Conservation (phyloP, 2,888 invertebrate genomes). For the Halictus ligatus region DNA sequence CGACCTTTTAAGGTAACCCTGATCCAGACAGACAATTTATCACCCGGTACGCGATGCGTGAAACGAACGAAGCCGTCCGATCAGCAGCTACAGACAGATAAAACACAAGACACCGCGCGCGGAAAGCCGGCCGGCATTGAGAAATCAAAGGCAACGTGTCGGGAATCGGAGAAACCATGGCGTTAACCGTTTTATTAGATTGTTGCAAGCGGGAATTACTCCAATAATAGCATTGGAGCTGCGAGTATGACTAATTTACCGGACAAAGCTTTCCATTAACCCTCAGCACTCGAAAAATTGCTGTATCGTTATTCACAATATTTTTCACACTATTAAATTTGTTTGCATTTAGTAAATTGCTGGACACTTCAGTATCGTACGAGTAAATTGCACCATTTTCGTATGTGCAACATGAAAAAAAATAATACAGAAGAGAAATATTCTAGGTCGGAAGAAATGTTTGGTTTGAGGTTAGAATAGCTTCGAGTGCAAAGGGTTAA, state of each 20-base stretch:
- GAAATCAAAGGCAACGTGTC: conserved; percentile 33
- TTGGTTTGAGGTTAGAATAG: too few species aligned
- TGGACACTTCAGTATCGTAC: too few species aligned
- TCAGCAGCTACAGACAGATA: conserved; percentile 13
- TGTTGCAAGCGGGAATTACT: background rate
- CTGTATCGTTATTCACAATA: too few species aligned
- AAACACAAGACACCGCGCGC: conserved; percentile 14
- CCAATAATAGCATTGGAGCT: background rate
- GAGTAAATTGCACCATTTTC: too few species aligned
- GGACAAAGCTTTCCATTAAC: too few species aligned
- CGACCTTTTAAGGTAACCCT: conserved; percentile 58
- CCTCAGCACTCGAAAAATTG: too few species aligned
- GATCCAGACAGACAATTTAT: conserved; percentile 57
- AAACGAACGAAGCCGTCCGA: conserved; percentile 37
- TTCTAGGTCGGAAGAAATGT: too few species aligned
- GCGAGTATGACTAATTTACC: background rate
- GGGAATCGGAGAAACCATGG: background rate
- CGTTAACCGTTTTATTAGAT: conserved; percentile 1
- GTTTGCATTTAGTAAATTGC: too few species aligned
- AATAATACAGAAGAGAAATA: too few species aligned
- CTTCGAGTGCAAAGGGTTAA: too few species aligned
- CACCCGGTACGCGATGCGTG: conserved; percentile 47
- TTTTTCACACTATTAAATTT: too few species aligned
- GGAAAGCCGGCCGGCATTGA: conserved; percentile 32
- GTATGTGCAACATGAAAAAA: too few species aligned